phyloP scores from a whole-genome alignment of 2,797 vertebrate genomes.

The Mergus octosetaceus region DNA sequence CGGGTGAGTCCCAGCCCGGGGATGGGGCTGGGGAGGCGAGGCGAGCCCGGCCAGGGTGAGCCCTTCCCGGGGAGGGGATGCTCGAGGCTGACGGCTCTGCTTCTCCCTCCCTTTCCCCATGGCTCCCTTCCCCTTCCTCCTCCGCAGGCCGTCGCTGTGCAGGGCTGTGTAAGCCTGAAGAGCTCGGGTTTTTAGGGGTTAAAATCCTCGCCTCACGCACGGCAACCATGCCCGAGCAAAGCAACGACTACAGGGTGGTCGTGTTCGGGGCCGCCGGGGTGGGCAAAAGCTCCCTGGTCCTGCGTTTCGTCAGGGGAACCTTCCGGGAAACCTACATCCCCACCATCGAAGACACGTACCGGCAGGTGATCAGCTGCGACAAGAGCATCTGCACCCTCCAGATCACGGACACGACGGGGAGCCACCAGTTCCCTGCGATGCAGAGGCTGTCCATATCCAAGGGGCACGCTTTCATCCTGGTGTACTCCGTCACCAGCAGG shows the following conservation, averaged over 20 bases:
- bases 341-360: conserved; percentile 74
- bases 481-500: conserved; percentile 76
- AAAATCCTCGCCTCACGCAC: neutral
- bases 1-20: neutral
- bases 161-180: conserved; percentile 3
- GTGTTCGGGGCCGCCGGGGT: conserved; percentile 76
- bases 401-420: conserved; percentile 75
- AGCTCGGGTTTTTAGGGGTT: neutral
- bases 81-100: neutral
- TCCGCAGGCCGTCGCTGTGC: neutral
- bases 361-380: conserved; percentile 78
- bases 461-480: conserved; percentile 78
- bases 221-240: conserved; percentile 67
- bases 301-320: conserved; percentile 74
- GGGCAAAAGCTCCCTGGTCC: conserved; percentile 78
- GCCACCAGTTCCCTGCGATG: conserved; percentile 76
- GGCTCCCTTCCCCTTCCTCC: neutral
- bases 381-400: conserved; percentile 75
- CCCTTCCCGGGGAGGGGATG: no score
- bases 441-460: conserved; percentile 74
- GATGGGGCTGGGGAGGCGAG: no score
- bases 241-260: conserved; percentile 75
- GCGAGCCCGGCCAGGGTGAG: no score
- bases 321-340: conserved; percentile 76
- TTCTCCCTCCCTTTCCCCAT: neutral